Conservation (phyloP, 1,140 invertebrate species). For the Coenobita brevimanus region DNA sequence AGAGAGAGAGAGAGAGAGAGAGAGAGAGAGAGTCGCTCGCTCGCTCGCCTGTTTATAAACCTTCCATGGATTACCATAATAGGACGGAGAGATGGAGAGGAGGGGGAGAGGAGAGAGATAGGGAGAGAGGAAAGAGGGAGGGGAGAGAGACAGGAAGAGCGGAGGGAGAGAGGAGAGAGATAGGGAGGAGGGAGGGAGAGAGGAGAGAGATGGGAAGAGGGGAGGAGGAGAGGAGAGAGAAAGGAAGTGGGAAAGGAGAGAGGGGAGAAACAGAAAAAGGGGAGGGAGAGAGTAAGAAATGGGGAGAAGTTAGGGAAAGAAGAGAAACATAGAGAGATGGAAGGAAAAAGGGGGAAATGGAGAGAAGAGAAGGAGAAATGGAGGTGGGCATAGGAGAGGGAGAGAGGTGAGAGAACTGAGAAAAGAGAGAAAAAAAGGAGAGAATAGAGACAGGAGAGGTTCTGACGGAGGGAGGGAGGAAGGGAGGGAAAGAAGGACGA, state of each 20-base stretch:
- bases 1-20: no score
- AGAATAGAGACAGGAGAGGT: neutral
- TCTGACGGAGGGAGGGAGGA: neutral
- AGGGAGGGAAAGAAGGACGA: neutral
- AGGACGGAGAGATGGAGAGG: neutral
- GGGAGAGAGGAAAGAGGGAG: neutral
- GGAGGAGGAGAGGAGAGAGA: neutral
- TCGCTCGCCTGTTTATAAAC: no score
- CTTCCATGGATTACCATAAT: no score
- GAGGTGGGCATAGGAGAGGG: no score
- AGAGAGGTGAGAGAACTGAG: neutral
- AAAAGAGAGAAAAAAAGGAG: neutral
- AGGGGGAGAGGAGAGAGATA: neutral
- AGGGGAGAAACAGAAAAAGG: neutral
- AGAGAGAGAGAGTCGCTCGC: slow-evolving; percentile 34
- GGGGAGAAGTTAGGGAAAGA: neutral
- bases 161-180: neutral
- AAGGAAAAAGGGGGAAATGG: neutral
- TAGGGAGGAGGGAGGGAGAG: neutral
- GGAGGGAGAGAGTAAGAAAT: neutral
- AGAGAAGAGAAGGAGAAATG: neutral
- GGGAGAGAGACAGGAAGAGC: slow-evolving; percentile 1
- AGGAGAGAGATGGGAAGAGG: neutral
- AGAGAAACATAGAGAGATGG: neutral
- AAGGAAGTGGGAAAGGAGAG: no score